Conservation (phyloP, 2,888 invertebrate genomes). For the Rhingia rostrata region DNA sequence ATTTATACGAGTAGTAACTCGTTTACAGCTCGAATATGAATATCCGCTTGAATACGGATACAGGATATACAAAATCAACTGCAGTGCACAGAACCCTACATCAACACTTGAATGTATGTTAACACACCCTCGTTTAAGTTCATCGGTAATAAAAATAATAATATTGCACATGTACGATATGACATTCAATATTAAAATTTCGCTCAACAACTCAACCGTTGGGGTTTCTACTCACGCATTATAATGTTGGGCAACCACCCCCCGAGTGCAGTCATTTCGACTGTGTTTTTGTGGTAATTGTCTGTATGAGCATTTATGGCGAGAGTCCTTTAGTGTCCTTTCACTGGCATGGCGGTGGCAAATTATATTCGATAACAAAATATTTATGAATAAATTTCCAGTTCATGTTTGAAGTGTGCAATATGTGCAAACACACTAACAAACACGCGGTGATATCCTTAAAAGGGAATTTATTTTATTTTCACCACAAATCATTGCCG, state of each 20-base stretch:
- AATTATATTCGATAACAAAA: conserved; percentile 57
- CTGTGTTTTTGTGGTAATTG: conserved; percentile 54
- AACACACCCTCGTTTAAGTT: conserved; percentile 8
- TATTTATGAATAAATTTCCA: conserved; percentile 63
- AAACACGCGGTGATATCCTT: neutral
- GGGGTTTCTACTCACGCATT: conserved; percentile 9
- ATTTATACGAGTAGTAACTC: too few species aligned
- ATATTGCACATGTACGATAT: conserved; percentile 17
- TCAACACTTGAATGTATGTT: neutral
- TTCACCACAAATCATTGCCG: conserved; percentile 58
- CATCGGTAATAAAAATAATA: conserved; percentile 45
- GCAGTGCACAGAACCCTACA: too few species aligned
- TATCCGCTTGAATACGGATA: too few species aligned
- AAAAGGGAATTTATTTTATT: conserved; percentile 47
- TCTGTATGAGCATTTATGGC: conserved; percentile 48
- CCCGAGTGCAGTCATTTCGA: conserved; percentile 41
- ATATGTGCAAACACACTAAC: neutral
- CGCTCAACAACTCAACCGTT: conserved; percentile 30
- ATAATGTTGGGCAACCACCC: conserved; percentile 1
- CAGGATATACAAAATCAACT: too few species aligned
- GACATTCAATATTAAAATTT: conserved; percentile 36
- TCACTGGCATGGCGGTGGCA: conserved; percentile 11
- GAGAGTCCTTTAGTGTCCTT: conserved; percentile 8
- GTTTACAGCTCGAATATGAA: too few species aligned
- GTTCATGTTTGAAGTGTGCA: conserved; percentile 9